A percentile compares a stretch with the other conserved stretches of the same genome.
Conservation (phyloP, 2,113 vertebrate genomes). For the Catagonus wagneri region DNA sequence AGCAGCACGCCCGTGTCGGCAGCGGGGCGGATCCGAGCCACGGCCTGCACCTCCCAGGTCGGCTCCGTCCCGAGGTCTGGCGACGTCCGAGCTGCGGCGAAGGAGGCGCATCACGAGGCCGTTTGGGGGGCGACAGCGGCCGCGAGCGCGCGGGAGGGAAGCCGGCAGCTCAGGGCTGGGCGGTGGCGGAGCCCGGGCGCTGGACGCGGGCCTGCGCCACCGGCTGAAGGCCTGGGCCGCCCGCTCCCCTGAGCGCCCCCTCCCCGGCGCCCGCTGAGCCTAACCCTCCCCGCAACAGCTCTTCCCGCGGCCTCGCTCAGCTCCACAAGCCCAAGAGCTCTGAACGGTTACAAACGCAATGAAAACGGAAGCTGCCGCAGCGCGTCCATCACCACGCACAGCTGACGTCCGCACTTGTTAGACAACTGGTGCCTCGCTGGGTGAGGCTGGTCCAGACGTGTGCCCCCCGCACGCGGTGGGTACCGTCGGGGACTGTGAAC, state of each 20-base stretch:
- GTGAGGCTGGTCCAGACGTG: fast-evolving
- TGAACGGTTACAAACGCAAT: too few species aligned
- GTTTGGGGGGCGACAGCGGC: not conserved
- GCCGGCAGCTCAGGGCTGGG: not conserved
- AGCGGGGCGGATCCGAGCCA: conserved; percentile 91
- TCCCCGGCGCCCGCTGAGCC: too few species aligned
- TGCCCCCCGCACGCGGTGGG: too few species aligned
- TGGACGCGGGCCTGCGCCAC: not conserved
- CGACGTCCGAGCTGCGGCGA: conserved; percentile 79
- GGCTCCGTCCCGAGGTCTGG: conserved; percentile 73
- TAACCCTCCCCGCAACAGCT: too few species aligned
- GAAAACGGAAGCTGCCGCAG: not conserved
- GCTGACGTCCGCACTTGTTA: too few species aligned
- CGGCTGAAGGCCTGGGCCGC: not conserved
- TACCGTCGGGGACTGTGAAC: too few species aligned
- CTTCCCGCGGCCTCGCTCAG: not conserved
- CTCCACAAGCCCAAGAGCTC: not conserved
- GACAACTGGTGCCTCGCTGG: fast-evolving
- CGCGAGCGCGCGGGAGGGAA: not conserved
- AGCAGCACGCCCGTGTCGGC: conserved; percentile 93
- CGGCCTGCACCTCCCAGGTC: conserved; percentile 90
- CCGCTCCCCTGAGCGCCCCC: fast-evolving
- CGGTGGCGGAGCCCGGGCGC: fast-evolving
- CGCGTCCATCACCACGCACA: not conserved
- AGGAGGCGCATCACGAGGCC: not conserved